Base-by-base conservation (phyloP, 37 sponge, comb jelly and placozoan species). In the Geodia barretti region DNA sequence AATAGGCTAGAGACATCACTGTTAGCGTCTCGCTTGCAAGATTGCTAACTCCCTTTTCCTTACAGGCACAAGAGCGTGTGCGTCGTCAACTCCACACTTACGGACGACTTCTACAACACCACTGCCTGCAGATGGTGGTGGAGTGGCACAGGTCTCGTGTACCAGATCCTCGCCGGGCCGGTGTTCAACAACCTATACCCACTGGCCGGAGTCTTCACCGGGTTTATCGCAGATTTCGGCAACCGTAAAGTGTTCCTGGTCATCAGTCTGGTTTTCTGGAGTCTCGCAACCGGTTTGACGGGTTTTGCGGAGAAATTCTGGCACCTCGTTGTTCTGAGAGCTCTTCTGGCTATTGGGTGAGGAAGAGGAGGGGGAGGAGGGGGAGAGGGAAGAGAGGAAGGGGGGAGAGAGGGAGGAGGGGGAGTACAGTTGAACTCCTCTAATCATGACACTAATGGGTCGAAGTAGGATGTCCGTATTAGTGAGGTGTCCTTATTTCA, bases 121-220 rank as follows among this genome's bases (percentile, higher is more conserved):
- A 60, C 35, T 5, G 62, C 62, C 21, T 84, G 95, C 35, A 36
- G 68, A 38, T 95, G 66, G 43, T 58, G 20, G 31, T 85, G 86
- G 70, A 70, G 62, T 82, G 95, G 95, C 14, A 66, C 24, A 5
- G 95, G 95, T 4, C 39, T 92, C 19, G 35, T 70, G 28, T 95
- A 92, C 74, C 87, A 95, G 79, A 60, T 95, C 3, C 74, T 95
- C 20, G 95, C 95, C 33, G 95, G 95, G 0, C 92, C 95, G 1
- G 90, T 86, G 23, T 95, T 95, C 78, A 92, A 90, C 71, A 91
- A 90, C 54, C 76, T 95, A 28, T 95, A 91, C 75, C 76, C 84
- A 31, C 19, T 89, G 17, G 92, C 93, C 39, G 95, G 90, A 1
- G 41, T 95, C 23, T 41, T 86, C 30, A 72, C 86, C n/a, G 93